These are phyloP conservation scores for Remorina albescens DNA, from an alignment of 2,797 vertebrate species.

Conservation along the genomic window DNA sequence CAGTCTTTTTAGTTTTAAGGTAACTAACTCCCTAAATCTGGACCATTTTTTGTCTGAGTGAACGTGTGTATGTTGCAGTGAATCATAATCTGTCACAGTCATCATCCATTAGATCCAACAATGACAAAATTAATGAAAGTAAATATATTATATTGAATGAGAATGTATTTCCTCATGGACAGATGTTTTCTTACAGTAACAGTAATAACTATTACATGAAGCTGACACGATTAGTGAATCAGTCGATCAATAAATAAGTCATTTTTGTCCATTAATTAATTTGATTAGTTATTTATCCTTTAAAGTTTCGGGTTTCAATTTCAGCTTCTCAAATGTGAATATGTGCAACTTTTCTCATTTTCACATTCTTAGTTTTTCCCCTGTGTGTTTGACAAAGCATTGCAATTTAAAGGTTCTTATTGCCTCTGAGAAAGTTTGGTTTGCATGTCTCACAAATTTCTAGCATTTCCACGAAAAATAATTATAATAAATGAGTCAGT, in stretches of 20 bases:
- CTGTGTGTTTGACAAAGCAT: not conserved
- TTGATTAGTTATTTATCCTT: not conserved
- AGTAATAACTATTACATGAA: not conserved
- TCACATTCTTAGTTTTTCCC: not conserved
- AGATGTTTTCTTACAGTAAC: not conserved
- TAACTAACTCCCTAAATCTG: not conserved
- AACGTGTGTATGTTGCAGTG: not conserved
- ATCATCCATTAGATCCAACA: not conserved
- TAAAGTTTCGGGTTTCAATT: not conserved
- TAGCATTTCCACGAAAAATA: not conserved
- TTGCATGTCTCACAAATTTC: not conserved
- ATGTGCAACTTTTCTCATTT: no score
- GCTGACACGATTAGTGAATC: not conserved
- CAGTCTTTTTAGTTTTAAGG: not conserved
- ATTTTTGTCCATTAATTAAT: not conserved
- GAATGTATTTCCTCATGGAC: not conserved
- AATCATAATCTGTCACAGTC: not conserved
- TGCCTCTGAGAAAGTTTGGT: not conserved
- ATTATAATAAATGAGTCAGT: not conserved
- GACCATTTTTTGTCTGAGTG: not conserved
- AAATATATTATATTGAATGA: not conserved
- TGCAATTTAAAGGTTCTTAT: not conserved
- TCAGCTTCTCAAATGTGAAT: not conserved
- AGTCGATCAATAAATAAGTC: not conserved
- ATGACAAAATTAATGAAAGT: not conserved